phyloP scores from a whole-genome alignment of 2,113 vertebrate genomes.

The Rattus rattus region DNA sequence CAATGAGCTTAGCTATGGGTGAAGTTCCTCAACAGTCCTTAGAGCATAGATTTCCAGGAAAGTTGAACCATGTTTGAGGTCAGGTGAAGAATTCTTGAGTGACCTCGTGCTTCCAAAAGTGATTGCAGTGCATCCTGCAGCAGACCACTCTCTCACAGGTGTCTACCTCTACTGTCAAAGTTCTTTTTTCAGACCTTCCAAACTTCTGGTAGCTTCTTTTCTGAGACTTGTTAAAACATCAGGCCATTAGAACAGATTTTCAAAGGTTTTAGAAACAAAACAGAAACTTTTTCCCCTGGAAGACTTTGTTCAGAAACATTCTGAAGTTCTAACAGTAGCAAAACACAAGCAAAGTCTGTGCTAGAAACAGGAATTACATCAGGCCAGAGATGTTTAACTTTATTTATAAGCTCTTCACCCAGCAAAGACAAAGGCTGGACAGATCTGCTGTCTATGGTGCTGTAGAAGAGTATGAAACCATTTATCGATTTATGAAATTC shows the following conservation, averaged over 20 bases:
- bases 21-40: not conserved
- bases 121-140: not conserved
- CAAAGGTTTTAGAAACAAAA: not conserved
- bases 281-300: not conserved
- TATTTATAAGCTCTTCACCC: not conserved
- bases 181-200: not conserved
- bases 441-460: not conserved
- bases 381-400: not conserved
- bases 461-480: not conserved
- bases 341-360: not conserved
- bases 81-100: not conserved
- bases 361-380: not conserved
- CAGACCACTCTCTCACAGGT: not conserved
- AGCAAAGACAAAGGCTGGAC: not conserved
- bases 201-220: not conserved
- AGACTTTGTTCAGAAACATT: not conserved
- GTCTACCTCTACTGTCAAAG: not conserved
- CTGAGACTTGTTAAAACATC: not conserved
- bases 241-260: not conserved
- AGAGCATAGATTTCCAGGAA: not conserved
- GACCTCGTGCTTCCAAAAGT: not conserved
- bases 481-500: not conserved
- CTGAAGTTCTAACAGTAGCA: not conserved
- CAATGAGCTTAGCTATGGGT: not conserved
- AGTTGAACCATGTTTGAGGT: not conserved